Percentiles rank a stretch among this genome's conserved stretches.
These are phyloP conservation scores for Pollenia amentaria DNA, from an alignment of 2,888 invertebrate species.

Conservation along the genomic window DNA sequence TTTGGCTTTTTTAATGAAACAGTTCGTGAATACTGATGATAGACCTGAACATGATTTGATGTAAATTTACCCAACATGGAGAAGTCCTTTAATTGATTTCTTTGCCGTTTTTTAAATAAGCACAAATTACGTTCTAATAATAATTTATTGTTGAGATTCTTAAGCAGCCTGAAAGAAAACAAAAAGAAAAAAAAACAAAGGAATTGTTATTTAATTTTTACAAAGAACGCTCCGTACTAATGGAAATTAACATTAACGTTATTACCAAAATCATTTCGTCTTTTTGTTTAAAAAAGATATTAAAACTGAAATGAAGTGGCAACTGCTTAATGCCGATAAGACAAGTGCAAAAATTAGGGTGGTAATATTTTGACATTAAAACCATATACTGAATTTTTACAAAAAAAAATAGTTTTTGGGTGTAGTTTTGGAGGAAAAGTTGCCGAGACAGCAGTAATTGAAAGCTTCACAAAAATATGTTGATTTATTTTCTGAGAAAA, in stretches of 20 bases:
- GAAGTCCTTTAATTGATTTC: slow-evolving; percentile 48
- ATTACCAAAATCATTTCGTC: not conserved
- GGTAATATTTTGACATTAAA: not conserved
- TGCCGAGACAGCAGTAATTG: too few species aligned
- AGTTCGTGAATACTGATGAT: slow-evolving; percentile 82
- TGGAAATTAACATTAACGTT: not conserved
- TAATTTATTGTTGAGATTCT: not conserved
- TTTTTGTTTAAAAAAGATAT: not conserved
- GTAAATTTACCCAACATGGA: slow-evolving; percentile 83
- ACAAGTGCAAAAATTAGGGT: not conserved
- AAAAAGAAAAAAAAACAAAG: slow-evolving; percentile 5
- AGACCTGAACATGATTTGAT: slow-evolving; percentile 82
- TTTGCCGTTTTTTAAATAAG: not conserved
- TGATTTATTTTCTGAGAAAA: too few species aligned
- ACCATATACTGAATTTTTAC: not conserved
- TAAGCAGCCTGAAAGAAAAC: slow-evolving; percentile 32
- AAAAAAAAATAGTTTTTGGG: too few species aligned
- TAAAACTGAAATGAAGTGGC: not conserved
- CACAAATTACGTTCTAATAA: not conserved
- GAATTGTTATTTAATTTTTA: slow-evolving; percentile 10
- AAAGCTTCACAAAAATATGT: too few species aligned
- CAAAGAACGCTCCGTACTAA: not conserved
- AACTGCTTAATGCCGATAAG: slow-evolving; percentile 17
- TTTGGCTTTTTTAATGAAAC: slow-evolving; percentile 80
- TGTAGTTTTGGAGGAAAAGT: too few species aligned